Percentiles rank a stretch among this genome's conserved stretches.
These are phyloP conservation scores for Trididemnum miniatum DNA, from an alignment of 23 tunicate species.

Conservation along the genomic window DNA sequence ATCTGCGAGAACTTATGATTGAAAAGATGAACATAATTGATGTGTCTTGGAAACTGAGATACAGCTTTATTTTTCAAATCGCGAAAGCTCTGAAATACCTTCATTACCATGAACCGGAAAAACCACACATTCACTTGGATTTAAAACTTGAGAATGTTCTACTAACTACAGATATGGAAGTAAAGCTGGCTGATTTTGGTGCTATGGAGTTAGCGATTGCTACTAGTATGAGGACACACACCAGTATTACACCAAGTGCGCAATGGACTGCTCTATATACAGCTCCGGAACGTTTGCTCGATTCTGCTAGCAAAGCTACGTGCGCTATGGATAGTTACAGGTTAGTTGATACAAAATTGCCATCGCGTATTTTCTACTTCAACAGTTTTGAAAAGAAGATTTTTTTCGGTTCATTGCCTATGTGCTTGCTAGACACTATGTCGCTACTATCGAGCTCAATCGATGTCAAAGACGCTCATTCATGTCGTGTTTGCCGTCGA, in stretches of 20 bases:
- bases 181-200: conserved; percentile 12
- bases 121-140: not conserved
- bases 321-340: conserved; percentile 12
- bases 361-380: no score
- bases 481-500: no score
- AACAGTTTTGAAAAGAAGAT: no score
- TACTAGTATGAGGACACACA: not conserved
- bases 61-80: not conserved
- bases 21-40: not conserved
- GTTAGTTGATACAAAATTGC: no score
- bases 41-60: not conserved
- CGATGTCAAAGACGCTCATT: no score
- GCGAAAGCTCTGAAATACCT: conserved; percentile 10
- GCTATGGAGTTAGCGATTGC: not conserved
- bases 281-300: conserved; percentile 1
- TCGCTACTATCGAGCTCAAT: no score
- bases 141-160: conserved; percentile 10
- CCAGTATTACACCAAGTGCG: not conserved
- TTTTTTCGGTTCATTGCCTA: no score
- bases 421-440: no score
- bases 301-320: not conserved
- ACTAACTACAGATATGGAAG: not conserved
- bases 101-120: not conserved
- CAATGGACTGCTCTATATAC: not conserved
- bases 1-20: not conserved